phyloP scores from a whole-genome alignment of 2,888 invertebrate genomes.

The Cloeon dipterum region DNA sequence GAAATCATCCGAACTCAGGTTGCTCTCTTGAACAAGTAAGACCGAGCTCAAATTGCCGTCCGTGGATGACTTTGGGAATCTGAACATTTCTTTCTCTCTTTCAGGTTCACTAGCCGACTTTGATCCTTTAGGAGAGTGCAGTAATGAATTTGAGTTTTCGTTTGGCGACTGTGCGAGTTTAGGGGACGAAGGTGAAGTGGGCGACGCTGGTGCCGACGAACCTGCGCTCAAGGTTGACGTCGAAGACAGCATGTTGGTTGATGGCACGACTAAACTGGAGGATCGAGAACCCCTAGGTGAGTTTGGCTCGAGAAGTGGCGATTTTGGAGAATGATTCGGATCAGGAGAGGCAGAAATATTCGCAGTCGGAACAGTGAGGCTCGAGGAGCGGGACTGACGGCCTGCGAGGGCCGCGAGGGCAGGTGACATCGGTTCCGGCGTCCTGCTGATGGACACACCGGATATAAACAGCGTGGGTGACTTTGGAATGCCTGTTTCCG shows the following conservation, averaged over 20 bases:
- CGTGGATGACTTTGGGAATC: conserved; percentile 30
- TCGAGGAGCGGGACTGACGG: conserved; percentile 24
- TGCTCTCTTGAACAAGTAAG: conserved; percentile 28
- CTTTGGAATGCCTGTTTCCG: conserved; percentile 30
- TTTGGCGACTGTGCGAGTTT: conserved; percentile 1
- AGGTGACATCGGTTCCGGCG: conserved; percentile 24
- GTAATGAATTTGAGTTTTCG: no score
- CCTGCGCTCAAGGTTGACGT: conserved; percentile 3
- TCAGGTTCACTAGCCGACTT: conserved; percentile 18
- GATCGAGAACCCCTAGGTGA: conserved; percentile 7
- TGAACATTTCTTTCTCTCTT: conserved; percentile 24
- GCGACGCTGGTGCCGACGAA: not conserved
- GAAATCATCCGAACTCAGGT: conserved; percentile 29
- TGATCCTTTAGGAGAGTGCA: not conserved
- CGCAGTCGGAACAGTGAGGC: conserved; percentile 20
- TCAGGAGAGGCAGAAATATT: conserved; percentile 6
- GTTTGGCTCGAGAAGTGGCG: conserved; percentile 4
- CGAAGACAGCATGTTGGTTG: conserved; percentile 3
- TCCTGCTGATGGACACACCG: conserved; percentile 29
- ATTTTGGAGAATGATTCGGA: conserved; percentile 7
- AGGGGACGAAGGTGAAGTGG: not conserved
- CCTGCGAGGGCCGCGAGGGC: conserved; percentile 13
- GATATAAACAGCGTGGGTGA: conserved; percentile 31
- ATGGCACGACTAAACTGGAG: conserved; percentile 4
- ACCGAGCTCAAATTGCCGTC: conserved; percentile 31